Percentiles rank a stretch among this genome's conserved stretches.
Evolutionary conservation across 2,797 vertebrate genomes (phyloP).

Genomic region (Fistularia tabacaria): DNA sequence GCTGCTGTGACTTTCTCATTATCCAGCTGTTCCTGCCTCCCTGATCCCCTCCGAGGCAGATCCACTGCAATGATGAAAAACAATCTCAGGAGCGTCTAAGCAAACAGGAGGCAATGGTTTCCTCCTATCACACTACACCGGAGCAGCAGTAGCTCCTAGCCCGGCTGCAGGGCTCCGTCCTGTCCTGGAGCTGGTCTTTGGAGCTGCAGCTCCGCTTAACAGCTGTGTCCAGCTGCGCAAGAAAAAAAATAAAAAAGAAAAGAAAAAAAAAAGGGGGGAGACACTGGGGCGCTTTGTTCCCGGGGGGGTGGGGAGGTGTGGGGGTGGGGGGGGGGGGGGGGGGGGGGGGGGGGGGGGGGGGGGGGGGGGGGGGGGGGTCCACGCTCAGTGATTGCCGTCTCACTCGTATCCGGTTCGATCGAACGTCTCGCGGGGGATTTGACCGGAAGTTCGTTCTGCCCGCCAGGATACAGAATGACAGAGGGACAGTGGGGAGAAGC

Average conservation of each 20-base stretch:
- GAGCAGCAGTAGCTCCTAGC: constrained; percentile 6
- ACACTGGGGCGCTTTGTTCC: constrained; percentile 73
- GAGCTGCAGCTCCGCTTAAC: constrained; percentile 46
- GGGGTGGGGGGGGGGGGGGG: too few species aligned
- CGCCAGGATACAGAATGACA: constrained; percentile 50
- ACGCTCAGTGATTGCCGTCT: constrained; percentile 8
- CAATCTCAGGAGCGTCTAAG: neutral
- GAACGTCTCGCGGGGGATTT: constrained; percentile 24
- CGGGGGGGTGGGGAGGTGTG: constrained; percentile 14
- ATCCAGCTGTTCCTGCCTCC: constrained; percentile 16
- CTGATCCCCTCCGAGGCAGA: constrained; percentile 19
- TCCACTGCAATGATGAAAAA: constrained; percentile 14
- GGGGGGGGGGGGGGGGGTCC: too few species aligned
- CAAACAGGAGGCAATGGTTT: neutral
- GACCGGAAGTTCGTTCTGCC: constrained; percentile 33
- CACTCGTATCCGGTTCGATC: constrained; percentile 20
- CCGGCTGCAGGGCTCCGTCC: constrained; percentile 12
- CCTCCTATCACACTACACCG: too few species aligned
- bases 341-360: too few species aligned
- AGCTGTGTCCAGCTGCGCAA: constrained; percentile 72
- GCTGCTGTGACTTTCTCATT: constrained; percentile 22
- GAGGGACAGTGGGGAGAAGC: constrained; percentile 30
- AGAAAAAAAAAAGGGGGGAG: constrained; percentile 1
- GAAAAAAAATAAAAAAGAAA: neutral
- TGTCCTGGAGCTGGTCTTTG: constrained; percentile 15